Conservation (phyloP, 2,113 vertebrate species). For the Chroicocephalus ridibundus region DNA sequence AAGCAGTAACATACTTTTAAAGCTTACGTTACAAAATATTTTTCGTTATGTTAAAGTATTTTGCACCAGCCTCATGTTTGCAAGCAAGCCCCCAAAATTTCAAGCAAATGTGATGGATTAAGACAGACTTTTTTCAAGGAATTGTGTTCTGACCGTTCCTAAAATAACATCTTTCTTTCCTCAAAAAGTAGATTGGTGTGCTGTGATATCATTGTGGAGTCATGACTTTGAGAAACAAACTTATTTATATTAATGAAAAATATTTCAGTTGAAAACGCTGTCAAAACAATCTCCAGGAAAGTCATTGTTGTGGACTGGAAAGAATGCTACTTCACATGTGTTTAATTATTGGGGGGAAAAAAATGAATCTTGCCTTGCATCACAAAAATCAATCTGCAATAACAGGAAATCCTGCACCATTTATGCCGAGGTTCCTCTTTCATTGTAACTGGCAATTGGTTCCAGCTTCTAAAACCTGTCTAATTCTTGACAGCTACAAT, state of each 20-base stretch:
- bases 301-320: conserved; percentile 61
- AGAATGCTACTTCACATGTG: conserved; percentile 67
- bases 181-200: background rate
- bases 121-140: background rate
- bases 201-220: conserved; percentile 41
- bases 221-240: conserved; percentile 19
- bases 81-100: background rate
- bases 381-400: conserved; percentile 65
- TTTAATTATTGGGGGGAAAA: conserved; percentile 67
- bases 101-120: background rate
- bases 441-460: conserved; percentile 63
- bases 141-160: conserved; percentile 32
- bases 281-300: conserved; percentile 64
- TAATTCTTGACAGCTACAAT: conserved; percentile 47
- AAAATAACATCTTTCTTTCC: conserved; percentile 37
- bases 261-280: conserved; percentile 63
- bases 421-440: conserved; percentile 66
- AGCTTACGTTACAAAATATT: background rate
- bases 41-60: background rate
- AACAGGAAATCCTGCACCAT: conserved; percentile 75
- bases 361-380: conserved; percentile 61
- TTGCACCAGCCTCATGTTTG: background rate
- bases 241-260: conserved; percentile 52
- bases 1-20: background rate
- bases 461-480: conserved; percentile 65